A percentile compares a stretch with the other conserved stretches of the same genome.
These are phyloP conservation scores for Epirrhoe tristata DNA, from an alignment of 2,888 invertebrate species.

Conservation along the genomic window DNA sequence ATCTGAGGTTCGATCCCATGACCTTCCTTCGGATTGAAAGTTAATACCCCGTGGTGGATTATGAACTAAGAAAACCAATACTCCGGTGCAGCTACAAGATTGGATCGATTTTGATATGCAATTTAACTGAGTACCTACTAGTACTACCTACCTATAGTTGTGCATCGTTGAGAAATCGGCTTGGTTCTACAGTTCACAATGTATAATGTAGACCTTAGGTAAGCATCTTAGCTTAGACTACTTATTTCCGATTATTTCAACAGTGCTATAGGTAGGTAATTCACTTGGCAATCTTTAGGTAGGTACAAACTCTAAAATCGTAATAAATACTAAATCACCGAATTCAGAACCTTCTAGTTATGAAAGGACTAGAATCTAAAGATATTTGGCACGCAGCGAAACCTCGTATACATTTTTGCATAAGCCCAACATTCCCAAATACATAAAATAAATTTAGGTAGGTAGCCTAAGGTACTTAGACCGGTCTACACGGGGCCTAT, in stretches of 20 bases:
- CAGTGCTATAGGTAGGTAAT: no score
- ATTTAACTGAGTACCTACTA: background rate
- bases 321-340: background rate
- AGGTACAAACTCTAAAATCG: background rate
- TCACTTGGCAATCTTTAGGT: no score
- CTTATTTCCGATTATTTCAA: no score
- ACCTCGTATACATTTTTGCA: constrained; percentile 4
- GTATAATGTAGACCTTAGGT: no score
- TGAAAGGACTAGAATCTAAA: background rate
- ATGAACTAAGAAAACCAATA: background rate
- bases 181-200: background rate
- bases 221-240: no score
- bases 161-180: background rate
- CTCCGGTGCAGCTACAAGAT: background rate
- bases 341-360: background rate
- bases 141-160: background rate
- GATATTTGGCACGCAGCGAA: background rate
- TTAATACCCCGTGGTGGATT: no score
- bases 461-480: background rate
- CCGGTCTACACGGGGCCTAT: constrained; percentile 9
- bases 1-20: no score
- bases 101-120: background rate
- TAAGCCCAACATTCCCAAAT: constrained; percentile 1
- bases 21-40: no score
- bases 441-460: constrained; percentile 14